Percentiles rank a stretch among this genome's conserved stretches.
These are phyloP conservation scores for Simalia tracyae DNA, from an alignment of 2,797 vertebrate species.

Conservation along the genomic window DNA sequence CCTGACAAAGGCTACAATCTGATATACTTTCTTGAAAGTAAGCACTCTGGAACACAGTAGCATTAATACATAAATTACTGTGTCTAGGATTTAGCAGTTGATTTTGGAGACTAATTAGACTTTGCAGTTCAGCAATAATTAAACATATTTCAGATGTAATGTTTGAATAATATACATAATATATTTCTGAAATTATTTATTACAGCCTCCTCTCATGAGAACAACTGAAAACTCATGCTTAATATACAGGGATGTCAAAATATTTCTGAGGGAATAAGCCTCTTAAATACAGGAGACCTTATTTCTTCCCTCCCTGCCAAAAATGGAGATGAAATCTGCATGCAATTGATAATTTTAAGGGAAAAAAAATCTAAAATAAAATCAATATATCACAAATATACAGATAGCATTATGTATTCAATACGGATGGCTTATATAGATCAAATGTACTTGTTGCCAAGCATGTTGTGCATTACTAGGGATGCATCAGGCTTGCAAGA, in stretches of 20 bases:
- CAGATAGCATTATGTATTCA: too few relatives aligned
- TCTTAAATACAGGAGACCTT: neutral
- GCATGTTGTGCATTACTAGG: too few relatives aligned
- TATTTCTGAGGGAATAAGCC: neutral
- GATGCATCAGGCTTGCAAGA: conserved; percentile 27
- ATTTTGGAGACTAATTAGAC: neutral
- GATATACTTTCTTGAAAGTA: neutral
- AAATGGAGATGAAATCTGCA: too few relatives aligned
- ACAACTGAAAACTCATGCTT: neutral
- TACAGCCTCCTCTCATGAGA: neutral
- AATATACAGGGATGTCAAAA: neutral
- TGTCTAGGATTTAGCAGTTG: neutral
- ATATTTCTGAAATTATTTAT: conserved; percentile 10
- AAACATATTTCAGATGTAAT: neutral
- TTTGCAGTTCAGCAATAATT: neutral
- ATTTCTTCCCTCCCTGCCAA: neutral
- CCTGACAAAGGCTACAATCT: neutral
- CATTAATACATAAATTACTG: neutral
- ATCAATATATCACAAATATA: too few relatives aligned
- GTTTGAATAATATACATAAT: neutral
- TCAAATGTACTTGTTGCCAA: too few relatives aligned
- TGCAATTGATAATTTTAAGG: too few relatives aligned
- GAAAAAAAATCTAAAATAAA: too few relatives aligned
- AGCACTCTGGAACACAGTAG: neutral
- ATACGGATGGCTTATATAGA: too few relatives aligned